phyloP scores from a whole-genome alignment of 2,888 invertebrate genomes.

The Megalurothrips usitatus region DNA sequence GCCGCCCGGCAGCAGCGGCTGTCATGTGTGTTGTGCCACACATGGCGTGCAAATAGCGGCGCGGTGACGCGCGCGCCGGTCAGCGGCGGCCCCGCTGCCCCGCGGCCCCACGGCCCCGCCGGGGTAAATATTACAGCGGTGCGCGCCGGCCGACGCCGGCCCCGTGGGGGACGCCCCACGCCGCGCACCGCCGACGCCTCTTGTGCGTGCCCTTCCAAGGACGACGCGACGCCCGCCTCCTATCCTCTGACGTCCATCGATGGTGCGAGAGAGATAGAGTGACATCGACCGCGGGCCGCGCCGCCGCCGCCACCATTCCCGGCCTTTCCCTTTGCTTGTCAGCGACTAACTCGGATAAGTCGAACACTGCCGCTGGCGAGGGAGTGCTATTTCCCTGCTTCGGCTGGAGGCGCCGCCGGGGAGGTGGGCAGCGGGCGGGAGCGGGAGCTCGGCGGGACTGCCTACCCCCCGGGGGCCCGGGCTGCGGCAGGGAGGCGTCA shows the following conservation, averaged over 20 bases:
- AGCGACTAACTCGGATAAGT: not conserved
- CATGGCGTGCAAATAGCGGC: too few relatives aligned
- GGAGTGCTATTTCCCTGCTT: too few relatives aligned
- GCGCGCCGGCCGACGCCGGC: too few relatives aligned
- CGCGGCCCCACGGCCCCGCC: not conserved
- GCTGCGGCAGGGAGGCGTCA: not conserved
- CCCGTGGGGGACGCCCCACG: not conserved
- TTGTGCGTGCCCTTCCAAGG: too few relatives aligned
- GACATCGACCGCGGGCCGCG: not conserved
- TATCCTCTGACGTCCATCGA: too few relatives aligned
- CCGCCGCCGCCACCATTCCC: too few relatives aligned
- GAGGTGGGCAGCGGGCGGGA: not conserved
- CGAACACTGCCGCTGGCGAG: not conserved
- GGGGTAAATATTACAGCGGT: not conserved
- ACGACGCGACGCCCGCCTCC: too few relatives aligned
- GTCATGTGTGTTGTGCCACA: too few relatives aligned
- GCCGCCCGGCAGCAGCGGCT: not conserved
- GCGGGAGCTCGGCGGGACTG: not conserved
- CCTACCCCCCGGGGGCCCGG: not conserved
- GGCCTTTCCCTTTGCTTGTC: too few relatives aligned
- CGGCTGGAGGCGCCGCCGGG: too few relatives aligned
- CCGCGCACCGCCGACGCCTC: not conserved
- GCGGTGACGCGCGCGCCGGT: too few relatives aligned
- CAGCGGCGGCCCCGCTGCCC: too few relatives aligned
- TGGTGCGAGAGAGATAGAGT: not conserved